Evolutionary conservation across 2,888 invertebrate species (phyloP), one percentile per base, ranked within the genome.

Genomic region (Heliconius cydno): DNA sequence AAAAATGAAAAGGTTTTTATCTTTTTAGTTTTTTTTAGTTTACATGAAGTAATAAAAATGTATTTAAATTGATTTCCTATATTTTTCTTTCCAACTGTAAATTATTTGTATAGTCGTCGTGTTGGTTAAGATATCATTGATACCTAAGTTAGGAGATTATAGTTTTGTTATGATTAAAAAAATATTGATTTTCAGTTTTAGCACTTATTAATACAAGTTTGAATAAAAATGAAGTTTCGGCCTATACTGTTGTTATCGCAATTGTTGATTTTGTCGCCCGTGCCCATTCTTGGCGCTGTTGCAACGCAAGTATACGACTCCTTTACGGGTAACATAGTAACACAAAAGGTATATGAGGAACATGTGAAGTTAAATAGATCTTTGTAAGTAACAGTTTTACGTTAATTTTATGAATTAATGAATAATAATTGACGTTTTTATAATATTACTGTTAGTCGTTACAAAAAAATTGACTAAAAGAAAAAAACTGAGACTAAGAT

Each of bases 281-380:
- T 30, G 7, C 30, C 22, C 3, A n/a, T 10, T 68, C 5, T 22
- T 1, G 67, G 34, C n/a, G 52, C 72, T 15, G 28, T 57, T 30
- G 3, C 52, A 5, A 52, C 72, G 12, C 72, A 72, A 72, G 12
- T 72, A 9, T 72, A 72, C 28, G 72, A 72, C 52, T 19, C 72
- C 12, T 72, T 30, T 6, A 72, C 72, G 1, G 72, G 72, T 3
- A 57, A 5, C 1, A 5, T 72, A 30, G 1, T 72, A 19, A n/a
- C 72, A 1, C 72, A 72, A 57, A 22, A 34, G 1, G 3, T 30
- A 22, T 57, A 22, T 2, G 19, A 72, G 57, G 22, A 72, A 57
- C 22, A 72, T 52, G 10, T 52, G 28, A 72, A 72, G 22, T 19
- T 22, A 30, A 72, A 72, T 57, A 57, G 12, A 52, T 22, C 72